phyloP scores from a whole-genome alignment of 2,113 vertebrate species.

The Kobus ellipsiprymnus region DNA sequence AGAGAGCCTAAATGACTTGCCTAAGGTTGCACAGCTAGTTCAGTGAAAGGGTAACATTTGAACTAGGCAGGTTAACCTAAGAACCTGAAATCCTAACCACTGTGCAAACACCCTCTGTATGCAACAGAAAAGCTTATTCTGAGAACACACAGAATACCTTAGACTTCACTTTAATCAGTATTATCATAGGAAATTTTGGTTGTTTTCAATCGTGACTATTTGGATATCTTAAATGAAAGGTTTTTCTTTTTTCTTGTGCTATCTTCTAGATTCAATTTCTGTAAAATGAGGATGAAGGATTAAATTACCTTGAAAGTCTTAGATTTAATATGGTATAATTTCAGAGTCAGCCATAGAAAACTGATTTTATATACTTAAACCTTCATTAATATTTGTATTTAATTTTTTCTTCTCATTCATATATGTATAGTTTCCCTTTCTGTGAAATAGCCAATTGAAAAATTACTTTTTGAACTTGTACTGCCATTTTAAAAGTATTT shows the following conservation, averaged over 20 bases:
- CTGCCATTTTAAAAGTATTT: background rate
- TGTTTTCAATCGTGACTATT: slow-evolving; percentile 2
- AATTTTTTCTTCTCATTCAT: slow-evolving; percentile 9
- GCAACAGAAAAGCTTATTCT: background rate
- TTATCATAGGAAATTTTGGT: background rate
- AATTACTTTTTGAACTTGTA: background rate
- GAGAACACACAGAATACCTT: background rate
- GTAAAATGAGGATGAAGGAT: background rate
- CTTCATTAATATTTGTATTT: background rate
- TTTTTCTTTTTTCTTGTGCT: background rate
- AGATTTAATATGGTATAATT: background rate
- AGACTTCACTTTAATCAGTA: background rate
- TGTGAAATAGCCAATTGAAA: background rate
- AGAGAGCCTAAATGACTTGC: background rate
- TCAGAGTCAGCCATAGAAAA: slow-evolving; percentile 1
- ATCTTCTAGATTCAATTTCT: slow-evolving; percentile 13
- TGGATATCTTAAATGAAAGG: slow-evolving; percentile 3
- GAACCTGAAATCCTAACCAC: background rate
- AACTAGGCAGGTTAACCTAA: background rate
- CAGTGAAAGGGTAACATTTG: background rate
- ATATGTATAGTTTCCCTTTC: background rate
- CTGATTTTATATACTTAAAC: background rate
- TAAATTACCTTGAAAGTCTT: slow-evolving; percentile 24
- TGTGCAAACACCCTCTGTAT: background rate
- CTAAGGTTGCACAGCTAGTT: background rate